These are phyloP conservation scores for Sandelia bainsii DNA, from an alignment of 2,797 vertebrate genomes.

Conservation along the genomic window DNA sequence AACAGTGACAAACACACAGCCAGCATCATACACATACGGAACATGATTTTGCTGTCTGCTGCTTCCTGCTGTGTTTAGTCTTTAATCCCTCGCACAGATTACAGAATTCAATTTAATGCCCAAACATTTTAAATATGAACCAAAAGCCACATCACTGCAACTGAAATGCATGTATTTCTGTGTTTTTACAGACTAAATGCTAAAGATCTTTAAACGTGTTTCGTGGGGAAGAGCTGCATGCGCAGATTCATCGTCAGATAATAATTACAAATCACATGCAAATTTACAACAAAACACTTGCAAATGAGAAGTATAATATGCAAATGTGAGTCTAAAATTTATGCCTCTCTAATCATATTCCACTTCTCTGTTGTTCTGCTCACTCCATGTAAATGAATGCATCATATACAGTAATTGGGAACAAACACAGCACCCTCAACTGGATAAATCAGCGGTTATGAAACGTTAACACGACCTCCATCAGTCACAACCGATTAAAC, in stretches of 20 bases:
- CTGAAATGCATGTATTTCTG: background rate
- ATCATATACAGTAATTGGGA: background rate
- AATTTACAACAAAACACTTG: background rate
- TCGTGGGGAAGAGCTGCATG: background rate
- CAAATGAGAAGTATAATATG: background rate
- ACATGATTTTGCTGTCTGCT: constrained; percentile 16
- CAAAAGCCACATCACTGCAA: background rate
- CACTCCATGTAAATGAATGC: background rate
- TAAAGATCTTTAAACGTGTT: background rate
- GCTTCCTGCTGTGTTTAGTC: constrained; percentile 29
- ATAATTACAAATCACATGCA: background rate
- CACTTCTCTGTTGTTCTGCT: background rate
- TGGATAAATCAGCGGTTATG: background rate
- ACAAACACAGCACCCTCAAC: background rate
- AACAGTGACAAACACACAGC: constrained; percentile 6
- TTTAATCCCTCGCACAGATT: constrained; percentile 31
- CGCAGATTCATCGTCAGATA: background rate
- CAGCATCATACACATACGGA: background rate
- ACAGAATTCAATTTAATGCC: background rate
- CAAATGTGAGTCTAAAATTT: background rate
- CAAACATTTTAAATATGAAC: constrained; percentile 5
- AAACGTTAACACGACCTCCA: constrained; percentile 59
- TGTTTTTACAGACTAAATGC: background rate
- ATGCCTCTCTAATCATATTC: background rate
- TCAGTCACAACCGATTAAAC: constrained; percentile 58